Evolutionary conservation across 1,140 invertebrate genomes (phyloP), one percentile per base, ranked within the genome.

Genomic region (Polypedilum vanderplanki): DNA sequence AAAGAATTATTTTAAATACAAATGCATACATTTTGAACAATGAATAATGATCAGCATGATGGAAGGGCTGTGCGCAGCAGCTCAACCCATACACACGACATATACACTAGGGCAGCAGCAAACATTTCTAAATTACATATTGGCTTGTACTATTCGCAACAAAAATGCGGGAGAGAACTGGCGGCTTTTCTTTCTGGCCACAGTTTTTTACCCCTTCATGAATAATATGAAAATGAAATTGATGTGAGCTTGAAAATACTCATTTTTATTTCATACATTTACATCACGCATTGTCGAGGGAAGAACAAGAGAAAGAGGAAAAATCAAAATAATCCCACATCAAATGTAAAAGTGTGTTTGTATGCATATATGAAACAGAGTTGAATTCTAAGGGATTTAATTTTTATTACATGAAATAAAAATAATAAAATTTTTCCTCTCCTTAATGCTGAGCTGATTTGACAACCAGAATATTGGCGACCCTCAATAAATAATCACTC

Each of bases 81-180:
- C 46, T 57, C 46, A 57, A 57, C 46, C 46, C 46, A 57, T 57
- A 57, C 46, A 57, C 46, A 57, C 46, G 46, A 33, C 24, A 33
- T 33, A 33, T 33, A 33, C n/a, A 57, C 46, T 12, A n/a, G 12
- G n/a, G 12, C 46, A 57, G 46, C 46, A 57, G 46, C 46, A 57
- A 57, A 57, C 46, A 57, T 57, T 57, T 57, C 46, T 57, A 57
- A 57, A 57, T 57, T 57, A 57, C 46, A 57, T 57, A 57, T 57
- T 57, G 46, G 46, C 46, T 57, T 57, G 46, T 57, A 57, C 46
- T 12, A 57, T 57, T 57, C 46, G 46, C 46, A 57, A 12, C 12
- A 57, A 57, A 57, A 57, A 33, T 33, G 24, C n/a, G 46, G 12
- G 46, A n/a, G 46, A 57, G 46, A 57, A 12, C 46, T 57, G 15